Conservation (phyloP, 1,140 invertebrate genomes). For the Scaptodrosophila lebanonensis region DNA sequence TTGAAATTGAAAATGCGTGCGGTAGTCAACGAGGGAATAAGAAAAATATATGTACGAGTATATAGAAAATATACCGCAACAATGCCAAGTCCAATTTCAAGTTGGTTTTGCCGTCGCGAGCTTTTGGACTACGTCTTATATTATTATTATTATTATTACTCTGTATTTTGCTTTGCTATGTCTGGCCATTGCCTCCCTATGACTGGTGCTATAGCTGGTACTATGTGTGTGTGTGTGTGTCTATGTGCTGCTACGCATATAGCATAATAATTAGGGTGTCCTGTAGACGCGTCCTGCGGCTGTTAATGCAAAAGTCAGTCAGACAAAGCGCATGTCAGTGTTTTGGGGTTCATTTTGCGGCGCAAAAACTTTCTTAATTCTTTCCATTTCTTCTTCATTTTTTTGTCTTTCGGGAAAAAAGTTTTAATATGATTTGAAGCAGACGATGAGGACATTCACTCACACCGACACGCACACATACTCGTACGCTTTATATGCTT, state of each 20-base stretch:
- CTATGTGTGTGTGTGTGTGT: slow-evolving; percentile 56
- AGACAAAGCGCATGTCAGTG: slow-evolving; percentile 42
- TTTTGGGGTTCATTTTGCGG: slow-evolving; percentile 69
- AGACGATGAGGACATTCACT: slow-evolving; percentile 29
- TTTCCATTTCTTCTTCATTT: slow-evolving; percentile 11
- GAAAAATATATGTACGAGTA: background rate
- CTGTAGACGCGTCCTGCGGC: slow-evolving; percentile 42
- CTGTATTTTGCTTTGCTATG: slow-evolving; percentile 36
- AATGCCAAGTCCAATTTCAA: slow-evolving; percentile 33
- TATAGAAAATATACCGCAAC: slow-evolving; percentile 22
- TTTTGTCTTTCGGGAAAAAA: slow-evolving; percentile 36
- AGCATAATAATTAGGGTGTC: slow-evolving; percentile 74
- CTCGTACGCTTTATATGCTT: slow-evolving; percentile 46
- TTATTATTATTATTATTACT: slow-evolving; percentile 47
- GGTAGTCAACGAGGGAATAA: slow-evolving; percentile 45
- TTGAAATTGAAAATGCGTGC: slow-evolving; percentile 69
- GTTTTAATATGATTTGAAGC: slow-evolving; percentile 71
- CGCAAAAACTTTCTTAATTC: slow-evolving; percentile 69
- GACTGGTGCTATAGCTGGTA: slow-evolving; percentile 16
- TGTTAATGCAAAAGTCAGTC: slow-evolving; percentile 47
- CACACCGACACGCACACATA: slow-evolving; percentile 13
- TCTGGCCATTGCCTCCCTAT: background rate
- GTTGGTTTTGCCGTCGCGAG: slow-evolving; percentile 5
- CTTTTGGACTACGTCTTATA: slow-evolving; percentile 6
- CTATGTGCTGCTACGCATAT: slow-evolving; percentile 62